A percentile compares a stretch with the other conserved stretches of the same genome.
These are phyloP conservation scores for Trissolcus japonicus DNA, from an alignment of 2,888 invertebrate genomes.

Conservation along the genomic window DNA sequence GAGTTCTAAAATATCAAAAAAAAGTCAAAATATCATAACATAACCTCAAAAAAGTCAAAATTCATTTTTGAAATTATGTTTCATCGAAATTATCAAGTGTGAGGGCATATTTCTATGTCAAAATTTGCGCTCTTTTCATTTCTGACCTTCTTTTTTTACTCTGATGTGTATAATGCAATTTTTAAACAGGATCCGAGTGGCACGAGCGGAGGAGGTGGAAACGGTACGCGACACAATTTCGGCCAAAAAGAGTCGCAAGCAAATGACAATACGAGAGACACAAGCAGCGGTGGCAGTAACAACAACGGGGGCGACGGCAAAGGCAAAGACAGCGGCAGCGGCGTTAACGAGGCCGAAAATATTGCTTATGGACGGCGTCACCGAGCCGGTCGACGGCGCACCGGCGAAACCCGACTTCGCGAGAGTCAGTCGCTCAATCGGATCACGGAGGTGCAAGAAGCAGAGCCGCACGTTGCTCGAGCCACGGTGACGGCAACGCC, in stretches of 20 bases:
- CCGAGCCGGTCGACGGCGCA: conserved; percentile 78
- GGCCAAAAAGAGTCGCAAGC: conserved; percentile 18
- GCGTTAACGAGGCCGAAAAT: conserved; percentile 67
- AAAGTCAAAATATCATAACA: too few relatives aligned
- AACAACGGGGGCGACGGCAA: conserved; percentile 51
- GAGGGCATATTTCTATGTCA: background rate
- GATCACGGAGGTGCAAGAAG: conserved; percentile 91
- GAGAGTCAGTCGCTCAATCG: conserved; percentile 91
- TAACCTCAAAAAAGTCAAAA: too few relatives aligned
- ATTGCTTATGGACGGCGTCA: conserved; percentile 78
- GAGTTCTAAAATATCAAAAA: too few relatives aligned
- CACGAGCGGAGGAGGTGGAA: conserved; percentile 73
- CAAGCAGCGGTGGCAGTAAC: conserved; percentile 60
- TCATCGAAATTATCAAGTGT: too few relatives aligned
- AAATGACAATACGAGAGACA: conserved; percentile 10
- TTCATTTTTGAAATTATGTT: too few relatives aligned
- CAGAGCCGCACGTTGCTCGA: conserved; percentile 73
- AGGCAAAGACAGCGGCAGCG: conserved; percentile 61
- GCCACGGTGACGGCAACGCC: conserved; percentile 20
- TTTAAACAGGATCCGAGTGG: conserved; percentile 79
- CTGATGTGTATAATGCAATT: background rate
- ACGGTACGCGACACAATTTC: conserved; percentile 57
- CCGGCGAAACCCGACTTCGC: conserved; percentile 83
- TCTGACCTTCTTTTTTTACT: too few relatives aligned
- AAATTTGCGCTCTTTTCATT: too few relatives aligned